Conservation (phyloP, 2,113 vertebrate species). For the Sylvilagus bachmani region DNA sequence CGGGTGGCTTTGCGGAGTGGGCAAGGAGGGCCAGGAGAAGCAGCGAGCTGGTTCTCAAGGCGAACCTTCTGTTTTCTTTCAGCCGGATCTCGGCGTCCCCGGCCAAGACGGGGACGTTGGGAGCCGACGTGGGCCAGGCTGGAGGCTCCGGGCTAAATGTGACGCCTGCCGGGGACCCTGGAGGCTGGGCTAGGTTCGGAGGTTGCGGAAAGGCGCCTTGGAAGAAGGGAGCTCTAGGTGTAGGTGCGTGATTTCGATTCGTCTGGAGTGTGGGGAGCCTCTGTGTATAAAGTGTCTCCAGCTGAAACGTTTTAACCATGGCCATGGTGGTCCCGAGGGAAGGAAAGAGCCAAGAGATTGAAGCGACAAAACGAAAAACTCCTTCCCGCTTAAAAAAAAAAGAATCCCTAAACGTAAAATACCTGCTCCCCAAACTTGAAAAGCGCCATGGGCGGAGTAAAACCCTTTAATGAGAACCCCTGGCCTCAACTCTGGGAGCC, state of each 20-base stretch:
- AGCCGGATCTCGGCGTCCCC: not conserved
- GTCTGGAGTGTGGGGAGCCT: not conserved
- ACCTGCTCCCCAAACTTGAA: not conserved
- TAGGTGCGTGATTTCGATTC: not conserved
- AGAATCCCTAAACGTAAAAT: not conserved
- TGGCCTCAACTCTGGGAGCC: not conserved
- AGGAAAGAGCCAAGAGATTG: not conserved
- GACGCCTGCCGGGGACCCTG: too few relatives aligned
- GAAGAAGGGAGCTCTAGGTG: fast-evolving
- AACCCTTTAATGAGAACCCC: not conserved
- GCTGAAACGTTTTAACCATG: not conserved
- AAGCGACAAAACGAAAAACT: slow-evolving; percentile 64
- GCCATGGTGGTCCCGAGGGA: not conserved
- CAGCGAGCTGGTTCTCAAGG: fast-evolving
- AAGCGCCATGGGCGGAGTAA: not conserved
- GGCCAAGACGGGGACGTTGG: not conserved
- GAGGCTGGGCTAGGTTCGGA: too few relatives aligned
- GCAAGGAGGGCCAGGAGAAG: not conserved
- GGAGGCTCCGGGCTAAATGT: fast-evolving
- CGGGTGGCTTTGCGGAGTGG: not conserved
- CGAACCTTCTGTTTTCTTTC: not conserved
- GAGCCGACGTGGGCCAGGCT: fast-evolving
- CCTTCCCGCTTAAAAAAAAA: not conserved
- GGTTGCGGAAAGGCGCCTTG: not conserved
- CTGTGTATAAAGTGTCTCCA: not conserved